Base-by-base conservation (phyloP, 2,888 invertebrate species). In the Trisateles emortualis region DNA sequence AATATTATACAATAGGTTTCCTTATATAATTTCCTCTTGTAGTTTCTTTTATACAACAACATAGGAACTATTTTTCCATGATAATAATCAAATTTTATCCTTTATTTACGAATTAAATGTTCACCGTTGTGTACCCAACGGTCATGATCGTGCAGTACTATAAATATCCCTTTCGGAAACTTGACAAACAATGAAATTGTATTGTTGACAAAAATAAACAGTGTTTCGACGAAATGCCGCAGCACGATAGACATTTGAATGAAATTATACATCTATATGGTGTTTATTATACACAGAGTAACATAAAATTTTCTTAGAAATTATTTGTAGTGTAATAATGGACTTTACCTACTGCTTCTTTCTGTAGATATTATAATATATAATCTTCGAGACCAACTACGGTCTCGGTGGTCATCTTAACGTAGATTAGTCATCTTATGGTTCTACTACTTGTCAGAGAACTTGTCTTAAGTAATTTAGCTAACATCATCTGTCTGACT, bases 111-210 rank as follows among this genome's bases (percentile, higher is more conserved):
- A 69, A 76, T 77, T 76, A 74, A 80, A 78, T 74, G 78, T 69
- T 82, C 84, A 81, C 84, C 77, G 73, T 76, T 80, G 72, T 79
- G 71, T 77, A 68, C 79, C 75, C 76, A 76, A 65, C 68, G 73
- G 72, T 74, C 82, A 78, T 78, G 71, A 74, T 72, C 68, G 68
- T 75, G 79, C 75, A 73, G 60, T 53, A 76, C 78, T 74, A 81
- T 86, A 85, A 86, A 86, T 84, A 76, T 78, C 71, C 74, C 68
- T 69, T 64, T 79, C 85, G 85, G 86, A 86, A 84, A 80, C 81
- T 80, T 84, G 83, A 81, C 84, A 81, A 84, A 84, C 86, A 84
- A 86, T 36, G 19, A 36, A 36, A 36, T 85, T 80, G 83, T 79
- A 77, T 76, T 75, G 79, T 79, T 64, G 74, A 71, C 75, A 78